Evolutionary conservation across 1,140 invertebrate species (phyloP).

Genomic region (Frieseomelitta varia): DNA sequence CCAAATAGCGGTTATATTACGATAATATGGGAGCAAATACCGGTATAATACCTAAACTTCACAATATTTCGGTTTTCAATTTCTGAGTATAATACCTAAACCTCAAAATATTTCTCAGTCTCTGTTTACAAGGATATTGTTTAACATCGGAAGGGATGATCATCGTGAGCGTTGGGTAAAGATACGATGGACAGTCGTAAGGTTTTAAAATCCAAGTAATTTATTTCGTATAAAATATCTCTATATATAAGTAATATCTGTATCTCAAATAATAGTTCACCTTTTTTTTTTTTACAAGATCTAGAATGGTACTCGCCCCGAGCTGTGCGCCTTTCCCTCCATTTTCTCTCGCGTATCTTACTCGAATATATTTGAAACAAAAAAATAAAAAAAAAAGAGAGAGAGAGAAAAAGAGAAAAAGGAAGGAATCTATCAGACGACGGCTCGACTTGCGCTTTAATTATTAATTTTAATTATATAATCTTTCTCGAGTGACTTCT

Average conservation of each 20-base stretch:
- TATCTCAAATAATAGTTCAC: conserved; percentile 70
- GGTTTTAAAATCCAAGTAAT: conserved; percentile 71
- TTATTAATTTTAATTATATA: conserved; percentile 21
- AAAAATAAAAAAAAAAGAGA: background rate
- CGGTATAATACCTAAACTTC: no score
- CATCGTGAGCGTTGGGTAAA: background rate
- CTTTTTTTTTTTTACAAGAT: conserved; percentile 77
- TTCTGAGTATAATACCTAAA: no score
- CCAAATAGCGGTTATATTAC: no score
- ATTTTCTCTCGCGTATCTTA: background rate
- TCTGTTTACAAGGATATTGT: no score
- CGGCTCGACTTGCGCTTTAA: conserved; percentile 31
- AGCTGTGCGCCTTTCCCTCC: conserved; percentile 37
- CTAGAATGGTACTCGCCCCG: conserved; percentile 72
- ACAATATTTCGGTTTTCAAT: no score
- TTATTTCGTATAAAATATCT: conserved; percentile 82
- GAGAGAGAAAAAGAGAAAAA: background rate
- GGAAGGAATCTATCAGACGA: background rate
- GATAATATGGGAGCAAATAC: no score
- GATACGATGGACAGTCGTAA: background rate
- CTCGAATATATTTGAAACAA: conserved; percentile 35
- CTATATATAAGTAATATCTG: conserved; percentile 75
- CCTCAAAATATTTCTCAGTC: no score
- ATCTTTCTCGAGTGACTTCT: conserved; percentile 43
- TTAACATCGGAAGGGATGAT: background rate